Percentiles rank a stretch among this genome's conserved stretches.
phyloP scores from a whole-genome alignment of 2,113 vertebrate species.

The Typhlomys cinereus region DNA sequence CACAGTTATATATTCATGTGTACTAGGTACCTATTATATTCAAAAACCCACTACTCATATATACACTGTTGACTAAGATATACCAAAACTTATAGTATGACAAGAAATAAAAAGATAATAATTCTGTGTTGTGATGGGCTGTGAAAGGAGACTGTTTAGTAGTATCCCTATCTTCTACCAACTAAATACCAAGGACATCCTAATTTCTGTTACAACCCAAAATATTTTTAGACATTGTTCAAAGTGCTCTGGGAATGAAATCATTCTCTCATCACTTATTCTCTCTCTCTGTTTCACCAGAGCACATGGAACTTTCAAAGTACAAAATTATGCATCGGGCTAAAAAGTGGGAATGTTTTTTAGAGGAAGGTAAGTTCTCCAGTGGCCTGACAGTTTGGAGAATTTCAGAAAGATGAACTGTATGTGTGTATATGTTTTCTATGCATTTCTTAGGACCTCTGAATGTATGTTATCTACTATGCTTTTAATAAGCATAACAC shows the following conservation, averaged over 20 bases:
- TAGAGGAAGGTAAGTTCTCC: not conserved
- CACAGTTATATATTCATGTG: not conserved
- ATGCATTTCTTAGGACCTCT: not conserved
- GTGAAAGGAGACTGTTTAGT: not conserved
- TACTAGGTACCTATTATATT: not conserved
- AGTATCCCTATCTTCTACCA: not conserved
- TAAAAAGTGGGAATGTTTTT: not conserved
- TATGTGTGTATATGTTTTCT: not conserved
- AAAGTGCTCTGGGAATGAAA: not conserved
- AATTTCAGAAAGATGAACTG: not conserved
- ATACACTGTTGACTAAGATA: not conserved
- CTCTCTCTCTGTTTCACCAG: not conserved
- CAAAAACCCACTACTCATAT: not conserved
- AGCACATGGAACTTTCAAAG: not conserved
- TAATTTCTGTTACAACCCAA: not conserved
- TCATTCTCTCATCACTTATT: not conserved
- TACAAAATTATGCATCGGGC: not conserved
- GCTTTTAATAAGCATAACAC: not conserved
- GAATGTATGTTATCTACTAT: not conserved
- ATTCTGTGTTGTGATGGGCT: not conserved
- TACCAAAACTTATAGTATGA: not conserved
- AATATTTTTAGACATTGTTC: not conserved
- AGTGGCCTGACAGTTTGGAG: not conserved
- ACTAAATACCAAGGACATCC: not conserved
- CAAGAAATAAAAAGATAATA: not conserved